These are phyloP conservation scores for Himalopsyche phryganea DNA, from an alignment of 1,140 invertebrate genomes.

Conservation along the genomic window DNA sequence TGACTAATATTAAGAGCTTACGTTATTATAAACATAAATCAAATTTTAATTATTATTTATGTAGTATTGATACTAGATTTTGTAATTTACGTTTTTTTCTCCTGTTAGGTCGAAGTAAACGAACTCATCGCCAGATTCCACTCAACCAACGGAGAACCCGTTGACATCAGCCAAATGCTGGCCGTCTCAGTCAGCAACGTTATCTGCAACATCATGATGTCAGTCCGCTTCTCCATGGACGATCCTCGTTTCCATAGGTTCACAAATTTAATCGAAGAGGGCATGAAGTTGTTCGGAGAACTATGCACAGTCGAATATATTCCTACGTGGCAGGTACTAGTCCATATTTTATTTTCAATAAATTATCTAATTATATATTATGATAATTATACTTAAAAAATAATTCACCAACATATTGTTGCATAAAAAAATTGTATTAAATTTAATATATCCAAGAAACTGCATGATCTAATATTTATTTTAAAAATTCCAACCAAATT, in stretches of 20 bases:
- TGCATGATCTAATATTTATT: constrained; percentile 1
- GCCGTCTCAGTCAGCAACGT: constrained; percentile 86
- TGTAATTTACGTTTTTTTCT: no score
- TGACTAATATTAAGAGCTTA: no score
- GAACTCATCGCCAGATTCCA: constrained; percentile 65
- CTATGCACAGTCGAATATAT: constrained; percentile 65
- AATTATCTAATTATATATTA: no score
- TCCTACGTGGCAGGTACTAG: constrained; percentile 54
- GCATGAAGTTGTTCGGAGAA: constrained; percentile 81
- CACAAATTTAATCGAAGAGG: constrained; percentile 82
- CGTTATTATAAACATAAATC: no score
- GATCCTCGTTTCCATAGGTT: constrained; percentile 74
- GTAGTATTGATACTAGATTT: no score
- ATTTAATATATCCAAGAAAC: not conserved
- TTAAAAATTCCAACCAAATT: no score
- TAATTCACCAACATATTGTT: no score
- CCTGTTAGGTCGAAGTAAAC: constrained; percentile 79
- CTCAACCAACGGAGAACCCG: constrained; percentile 57
- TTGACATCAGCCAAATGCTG: constrained; percentile 68
- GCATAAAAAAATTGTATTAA: not conserved
- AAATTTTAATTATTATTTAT: no score
- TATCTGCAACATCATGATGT: constrained; percentile 88
- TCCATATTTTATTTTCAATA: no score
- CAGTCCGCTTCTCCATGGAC: constrained; percentile 73
- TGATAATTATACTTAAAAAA: not conserved